A percentile compares a stretch with the other conserved stretches of the same genome.
Conservation (phyloP, 2,113 vertebrate genomes). For the Sakesphorus luctuosus region DNA sequence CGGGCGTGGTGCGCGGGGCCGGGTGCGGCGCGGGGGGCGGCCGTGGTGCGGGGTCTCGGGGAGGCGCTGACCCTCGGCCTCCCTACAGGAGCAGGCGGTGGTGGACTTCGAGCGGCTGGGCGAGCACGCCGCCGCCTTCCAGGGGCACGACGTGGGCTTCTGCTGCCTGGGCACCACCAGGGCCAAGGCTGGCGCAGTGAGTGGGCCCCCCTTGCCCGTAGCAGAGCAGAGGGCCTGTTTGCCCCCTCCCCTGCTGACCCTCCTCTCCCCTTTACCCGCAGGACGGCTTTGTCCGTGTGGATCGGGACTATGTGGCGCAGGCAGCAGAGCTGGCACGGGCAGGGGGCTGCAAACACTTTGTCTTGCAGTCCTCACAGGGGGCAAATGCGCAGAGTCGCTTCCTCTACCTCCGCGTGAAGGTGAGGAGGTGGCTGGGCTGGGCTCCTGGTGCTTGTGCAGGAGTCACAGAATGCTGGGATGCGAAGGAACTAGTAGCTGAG, state of each 20-base stretch:
- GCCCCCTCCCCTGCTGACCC: not conserved
- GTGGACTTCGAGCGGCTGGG: slow-evolving; percentile 83
- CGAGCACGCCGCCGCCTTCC: slow-evolving; percentile 82
- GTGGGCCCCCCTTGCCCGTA: not conserved
- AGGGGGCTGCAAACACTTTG: slow-evolving; percentile 90
- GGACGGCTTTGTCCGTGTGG: slow-evolving; percentile 90
- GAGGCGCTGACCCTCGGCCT: not conserved
- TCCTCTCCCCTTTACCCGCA: not conserved
- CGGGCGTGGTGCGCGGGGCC: slow-evolving; percentile 70
- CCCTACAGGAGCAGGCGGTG: slow-evolving; percentile 71
- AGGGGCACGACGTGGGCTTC: slow-evolving; percentile 73
- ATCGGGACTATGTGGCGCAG: slow-evolving; percentile 90
- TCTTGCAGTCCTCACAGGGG: slow-evolving; percentile 86
- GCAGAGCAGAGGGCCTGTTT: too few relatives aligned
- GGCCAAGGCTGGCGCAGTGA: slow-evolving; percentile 86
- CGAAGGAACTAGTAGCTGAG: not conserved
- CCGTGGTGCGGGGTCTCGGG: too few relatives aligned
- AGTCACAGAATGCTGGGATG: not conserved
- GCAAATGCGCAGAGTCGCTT: slow-evolving; percentile 85
- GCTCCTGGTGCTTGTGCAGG: not conserved
- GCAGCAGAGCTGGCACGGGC: slow-evolving; percentile 88
- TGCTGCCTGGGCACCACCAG: slow-evolving; percentile 77
- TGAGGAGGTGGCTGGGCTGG: slow-evolving; percentile 36
- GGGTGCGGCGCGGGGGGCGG: not conserved
- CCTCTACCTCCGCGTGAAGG: slow-evolving; percentile 91